These are phyloP conservation scores for Caenorhabditis sinica DNA, from an alignment of 2,888 invertebrate species.

Conservation along the genomic window DNA sequence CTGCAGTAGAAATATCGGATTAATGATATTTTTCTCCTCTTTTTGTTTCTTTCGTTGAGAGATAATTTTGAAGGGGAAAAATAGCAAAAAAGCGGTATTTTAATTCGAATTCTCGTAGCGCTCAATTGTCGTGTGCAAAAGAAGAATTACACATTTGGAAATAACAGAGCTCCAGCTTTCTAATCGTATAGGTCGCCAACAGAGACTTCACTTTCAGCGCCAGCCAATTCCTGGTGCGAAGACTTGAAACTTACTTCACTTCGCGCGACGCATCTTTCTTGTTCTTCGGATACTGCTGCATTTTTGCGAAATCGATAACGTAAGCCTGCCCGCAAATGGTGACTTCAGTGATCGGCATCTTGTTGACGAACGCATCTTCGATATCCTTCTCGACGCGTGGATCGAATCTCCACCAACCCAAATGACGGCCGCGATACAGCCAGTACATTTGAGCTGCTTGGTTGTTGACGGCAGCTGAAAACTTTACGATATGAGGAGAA, in stretches of 20 bases:
- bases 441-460: constrained; percentile 54
- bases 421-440: constrained; percentile 68
- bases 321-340: constrained; percentile 64
- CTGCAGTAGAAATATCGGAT: too few relatives aligned
- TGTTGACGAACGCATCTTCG: constrained; percentile 48
- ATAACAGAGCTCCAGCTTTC: too few relatives aligned
- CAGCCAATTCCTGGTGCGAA: not conserved
- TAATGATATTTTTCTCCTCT: too few relatives aligned
- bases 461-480: not conserved
- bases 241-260: constrained; percentile 58
- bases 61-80: too few relatives aligned
- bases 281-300: constrained; percentile 64
- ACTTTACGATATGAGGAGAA: not conserved
- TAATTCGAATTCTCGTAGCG: too few relatives aligned
- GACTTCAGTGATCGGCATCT: constrained; percentile 57
- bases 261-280: constrained; percentile 21
- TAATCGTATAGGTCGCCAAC: too few relatives aligned
- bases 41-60: too few relatives aligned
- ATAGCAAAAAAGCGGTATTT: too few relatives aligned
- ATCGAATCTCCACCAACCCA: constrained; percentile 78
- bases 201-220: too few relatives aligned
- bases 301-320: constrained; percentile 65
- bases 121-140: too few relatives aligned
- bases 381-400: constrained; percentile 73
- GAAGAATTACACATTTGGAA: too few relatives aligned